phyloP scores from a whole-genome alignment of 2,888 invertebrate species.

The Dryadula phaetusa region DNA sequence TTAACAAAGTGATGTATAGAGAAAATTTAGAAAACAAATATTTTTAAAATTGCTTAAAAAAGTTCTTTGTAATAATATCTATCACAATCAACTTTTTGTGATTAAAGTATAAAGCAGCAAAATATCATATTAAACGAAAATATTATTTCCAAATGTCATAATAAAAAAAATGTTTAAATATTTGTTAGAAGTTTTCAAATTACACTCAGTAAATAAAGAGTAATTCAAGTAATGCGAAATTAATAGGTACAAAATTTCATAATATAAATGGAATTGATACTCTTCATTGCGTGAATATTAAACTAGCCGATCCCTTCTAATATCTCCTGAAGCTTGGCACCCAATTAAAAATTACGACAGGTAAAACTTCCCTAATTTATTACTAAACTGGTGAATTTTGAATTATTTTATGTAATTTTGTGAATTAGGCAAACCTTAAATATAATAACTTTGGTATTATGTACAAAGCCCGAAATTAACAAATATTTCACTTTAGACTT shows the following conservation, averaged over 20 bases:
- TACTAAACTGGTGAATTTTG: conserved; percentile 2
- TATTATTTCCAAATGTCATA: too few species aligned
- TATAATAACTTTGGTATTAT: conserved; percentile 6
- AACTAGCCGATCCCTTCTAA: not conserved
- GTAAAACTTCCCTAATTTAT: not conserved
- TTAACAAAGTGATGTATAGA: too few species aligned
- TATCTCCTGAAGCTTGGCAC: not conserved
- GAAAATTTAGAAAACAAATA: too few species aligned
- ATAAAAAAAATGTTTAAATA: not conserved
- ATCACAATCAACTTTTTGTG: too few species aligned
- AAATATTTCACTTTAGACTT: not conserved
- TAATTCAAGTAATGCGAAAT: not conserved
- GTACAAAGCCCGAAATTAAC: not conserved
- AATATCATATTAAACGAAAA: too few species aligned
- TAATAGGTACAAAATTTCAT: not conserved
- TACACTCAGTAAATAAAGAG: not conserved
- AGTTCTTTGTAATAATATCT: too few species aligned
- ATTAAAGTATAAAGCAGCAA: too few species aligned
- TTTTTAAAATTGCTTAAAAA: too few species aligned
- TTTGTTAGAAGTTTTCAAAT: not conserved
- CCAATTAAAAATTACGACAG: conserved; percentile 18
- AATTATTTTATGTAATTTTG: conserved; percentile 5
- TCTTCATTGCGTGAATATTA: conserved; percentile 1
- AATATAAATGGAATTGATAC: not conserved
- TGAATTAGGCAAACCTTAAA: not conserved